phyloP scores from a whole-genome alignment of 2,888 invertebrate species.

The Prostheceraeus crozeri region DNA sequence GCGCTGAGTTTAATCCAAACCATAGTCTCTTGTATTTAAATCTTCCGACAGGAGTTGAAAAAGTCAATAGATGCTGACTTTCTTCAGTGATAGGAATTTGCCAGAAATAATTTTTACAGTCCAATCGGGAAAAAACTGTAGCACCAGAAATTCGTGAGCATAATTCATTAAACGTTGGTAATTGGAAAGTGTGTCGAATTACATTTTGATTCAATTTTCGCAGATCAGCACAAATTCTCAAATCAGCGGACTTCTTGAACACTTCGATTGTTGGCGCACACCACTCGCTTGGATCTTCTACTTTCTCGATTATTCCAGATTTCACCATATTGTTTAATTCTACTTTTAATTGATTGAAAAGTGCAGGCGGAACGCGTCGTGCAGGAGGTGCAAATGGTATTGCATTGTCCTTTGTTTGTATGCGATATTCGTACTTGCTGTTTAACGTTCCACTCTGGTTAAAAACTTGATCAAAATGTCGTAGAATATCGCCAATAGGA shows the following conservation, averaged over 20 bases:
- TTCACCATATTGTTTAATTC: conserved; percentile 31
- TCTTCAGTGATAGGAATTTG: conserved; percentile 26
- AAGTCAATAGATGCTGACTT: conserved; percentile 27
- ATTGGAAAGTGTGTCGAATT: conserved; percentile 15
- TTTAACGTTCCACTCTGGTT: too few species aligned
- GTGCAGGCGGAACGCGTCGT: conserved; percentile 19
- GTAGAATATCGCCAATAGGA: too few species aligned
- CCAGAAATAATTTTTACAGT: conserved; percentile 26
- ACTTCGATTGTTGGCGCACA: background rate
- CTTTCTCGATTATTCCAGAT: conserved; percentile 28
- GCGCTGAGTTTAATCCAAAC: conserved; percentile 15
- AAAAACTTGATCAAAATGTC: too few species aligned
- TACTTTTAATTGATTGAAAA: conserved; percentile 6
- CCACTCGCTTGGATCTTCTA: conserved; percentile 35
- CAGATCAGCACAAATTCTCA: conserved; percentile 28
- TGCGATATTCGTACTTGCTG: too few species aligned
- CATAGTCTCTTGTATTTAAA: conserved; percentile 16
- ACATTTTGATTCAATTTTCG: conserved; percentile 27
- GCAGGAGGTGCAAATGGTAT: background rate
- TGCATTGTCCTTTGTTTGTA: too few species aligned
- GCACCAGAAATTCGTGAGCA: background rate
- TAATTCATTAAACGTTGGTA: conserved; percentile 23
- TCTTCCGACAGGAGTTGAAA: conserved; percentile 27
- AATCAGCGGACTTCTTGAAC: conserved; percentile 18
- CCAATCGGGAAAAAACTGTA: conserved; percentile 19